Conservation (phyloP, 1,140 invertebrate species). For the Subanguina moxae region DNA sequence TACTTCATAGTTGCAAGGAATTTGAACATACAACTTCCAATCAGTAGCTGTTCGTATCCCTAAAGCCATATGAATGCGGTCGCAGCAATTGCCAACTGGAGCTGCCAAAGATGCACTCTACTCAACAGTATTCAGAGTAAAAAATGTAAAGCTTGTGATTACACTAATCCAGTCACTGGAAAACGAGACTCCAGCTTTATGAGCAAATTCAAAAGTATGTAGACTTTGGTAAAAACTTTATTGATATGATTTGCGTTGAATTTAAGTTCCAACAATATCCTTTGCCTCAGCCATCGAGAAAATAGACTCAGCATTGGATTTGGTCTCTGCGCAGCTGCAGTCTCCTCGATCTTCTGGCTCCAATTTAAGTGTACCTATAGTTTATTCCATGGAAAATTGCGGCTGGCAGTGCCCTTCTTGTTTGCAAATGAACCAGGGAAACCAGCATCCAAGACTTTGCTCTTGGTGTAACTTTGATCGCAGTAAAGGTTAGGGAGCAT, state of each 20-base stretch:
- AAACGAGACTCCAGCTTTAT: slow-evolving; percentile 20
- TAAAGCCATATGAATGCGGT: background rate
- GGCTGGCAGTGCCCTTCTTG: slow-evolving; percentile 23
- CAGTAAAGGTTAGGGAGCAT: too few species aligned
- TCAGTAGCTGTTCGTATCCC: too few species aligned
- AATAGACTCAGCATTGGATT: slow-evolving; percentile 31
- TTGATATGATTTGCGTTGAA: background rate
- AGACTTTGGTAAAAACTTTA: background rate
- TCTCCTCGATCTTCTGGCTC: slow-evolving; percentile 14
- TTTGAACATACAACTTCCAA: too few species aligned
- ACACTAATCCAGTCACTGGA: slow-evolving; percentile 6
- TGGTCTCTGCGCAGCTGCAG: slow-evolving; percentile 11
- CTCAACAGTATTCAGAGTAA: slow-evolving; percentile 17
- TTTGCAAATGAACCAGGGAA: slow-evolving; percentile 17
- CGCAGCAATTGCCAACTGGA: slow-evolving; percentile 10
- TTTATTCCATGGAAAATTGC: background rate
- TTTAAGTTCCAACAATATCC: slow-evolving; percentile 22
- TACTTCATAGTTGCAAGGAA: too few species aligned
- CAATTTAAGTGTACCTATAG: background rate
- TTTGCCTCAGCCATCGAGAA: slow-evolving; percentile 21
- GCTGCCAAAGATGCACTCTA: slow-evolving; percentile 32
- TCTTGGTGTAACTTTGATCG: slow-evolving; percentile 18
- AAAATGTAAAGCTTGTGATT: slow-evolving; percentile 18
- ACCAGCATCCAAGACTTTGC: slow-evolving; percentile 11
- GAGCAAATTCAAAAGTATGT: slow-evolving; percentile 16